Conservation (phyloP, 2,797 vertebrate genomes). For the Gorsachius magnificus region DNA sequence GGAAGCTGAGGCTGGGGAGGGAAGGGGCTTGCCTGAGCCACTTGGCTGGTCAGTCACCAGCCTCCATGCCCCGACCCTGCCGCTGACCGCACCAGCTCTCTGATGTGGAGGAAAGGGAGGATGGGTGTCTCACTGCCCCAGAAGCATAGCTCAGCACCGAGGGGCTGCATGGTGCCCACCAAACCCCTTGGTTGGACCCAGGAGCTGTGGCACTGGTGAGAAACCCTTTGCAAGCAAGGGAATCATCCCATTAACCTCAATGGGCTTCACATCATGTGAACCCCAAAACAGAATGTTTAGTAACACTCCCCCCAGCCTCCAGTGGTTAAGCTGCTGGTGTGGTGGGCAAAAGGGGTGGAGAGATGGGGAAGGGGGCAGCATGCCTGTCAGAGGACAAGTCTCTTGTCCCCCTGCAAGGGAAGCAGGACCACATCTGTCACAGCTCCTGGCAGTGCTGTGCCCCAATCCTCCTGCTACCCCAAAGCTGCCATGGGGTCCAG, state of each 20-base stretch:
- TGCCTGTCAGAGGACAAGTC: background rate
- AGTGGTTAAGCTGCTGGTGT: background rate
- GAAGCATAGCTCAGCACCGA: background rate
- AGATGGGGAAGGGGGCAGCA: background rate
- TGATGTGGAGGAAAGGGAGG: background rate
- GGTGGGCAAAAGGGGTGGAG: background rate
- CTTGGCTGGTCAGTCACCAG: background rate
- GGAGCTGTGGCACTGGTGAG: background rate
- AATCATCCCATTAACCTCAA: background rate
- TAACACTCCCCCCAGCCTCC: background rate
- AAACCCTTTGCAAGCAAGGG: background rate
- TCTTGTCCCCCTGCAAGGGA: background rate
- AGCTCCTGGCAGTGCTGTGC: background rate
- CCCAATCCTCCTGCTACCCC: background rate
- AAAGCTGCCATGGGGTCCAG: background rate
- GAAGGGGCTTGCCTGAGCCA: background rate
- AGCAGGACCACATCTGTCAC: background rate
- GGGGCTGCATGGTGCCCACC: fast-evolving
- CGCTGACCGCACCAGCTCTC: background rate
- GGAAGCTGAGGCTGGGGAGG: background rate
- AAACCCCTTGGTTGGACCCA: background rate
- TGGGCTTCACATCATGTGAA: background rate
- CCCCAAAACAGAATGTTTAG: background rate
- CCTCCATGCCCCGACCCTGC: fast-evolving
- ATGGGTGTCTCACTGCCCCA: background rate